Base-by-base conservation (phyloP, 2,888 invertebrate species). In the Ryuthela nishihirai region DNA sequence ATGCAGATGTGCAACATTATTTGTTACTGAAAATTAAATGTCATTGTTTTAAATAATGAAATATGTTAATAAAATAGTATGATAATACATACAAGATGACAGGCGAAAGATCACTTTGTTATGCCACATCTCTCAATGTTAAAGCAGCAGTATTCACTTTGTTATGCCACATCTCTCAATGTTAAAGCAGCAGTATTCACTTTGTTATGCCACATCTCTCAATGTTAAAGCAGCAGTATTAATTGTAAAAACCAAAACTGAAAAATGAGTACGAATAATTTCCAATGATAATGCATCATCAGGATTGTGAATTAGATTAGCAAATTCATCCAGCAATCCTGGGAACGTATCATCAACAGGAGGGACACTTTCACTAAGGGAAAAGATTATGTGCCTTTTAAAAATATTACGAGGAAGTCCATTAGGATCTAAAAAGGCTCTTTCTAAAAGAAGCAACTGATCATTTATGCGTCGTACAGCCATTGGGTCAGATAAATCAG, bases 401-500 rank as follows among this genome's bases (percentile, higher is more conserved):
- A 48, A 58, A 26, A 49, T 42, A 45, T 66, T 62, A 9, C 58
- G 40, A 4, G 67, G 64, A 12, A 67, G 38, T 10, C 65, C 65
- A 41, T 61, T 54, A n/a, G 48, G 56, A 48, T 67, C 67, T 5
- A 68, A 38, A 43, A 68, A 68, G 17, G 64, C 60, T 48, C 67
- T 56, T 50, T 68, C 68, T n/a, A 68, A 36, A 17, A 64, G 26
- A 21, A 68, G 26, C 7, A 68, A 29, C 42, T 68, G 67, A 48
- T 68, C 68, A 43, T 68, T 68, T 7, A 68, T 55, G 26, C 64
- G 49, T 17, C 68, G 59, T 17, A 68, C 62, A n/a, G 63, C 62
- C 65, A 68, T 64, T 9, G 67, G 65, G 48, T 67, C 66, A 17
- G 54, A 64, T n/a, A 66, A 47, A 52, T 67, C 64, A 5, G 63